Evolutionary conservation across 2,113 vertebrate species (phyloP), one percentile per base, ranked within the genome.

Genomic region (Origma solitaria): DNA sequence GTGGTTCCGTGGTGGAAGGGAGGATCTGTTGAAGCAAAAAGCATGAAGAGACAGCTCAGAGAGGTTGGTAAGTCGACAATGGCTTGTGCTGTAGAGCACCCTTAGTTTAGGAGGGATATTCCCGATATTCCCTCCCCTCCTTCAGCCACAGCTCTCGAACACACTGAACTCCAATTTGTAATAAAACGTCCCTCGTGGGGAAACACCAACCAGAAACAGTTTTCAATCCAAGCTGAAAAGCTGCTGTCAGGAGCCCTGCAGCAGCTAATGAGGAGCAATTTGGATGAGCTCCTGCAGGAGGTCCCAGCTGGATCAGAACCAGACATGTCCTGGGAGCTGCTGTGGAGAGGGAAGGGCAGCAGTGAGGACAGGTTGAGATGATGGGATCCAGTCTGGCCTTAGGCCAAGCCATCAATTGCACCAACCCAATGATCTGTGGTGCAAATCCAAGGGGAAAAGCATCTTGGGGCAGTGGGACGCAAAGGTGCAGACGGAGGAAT

Each of bases 401-500:
- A 51, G n/a, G 17, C 31, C 57, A 79, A 57, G 24, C 6, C 13
- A 19, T 17, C 10, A 28, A 6, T 28, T 40, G 17, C 22, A 78
- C 37, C 50, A 58, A 45, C 19, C 27, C 61, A 38, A 11, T 2
- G 3, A 35, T 25, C 12, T 51, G 19, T 14, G 30, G 16, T 56
- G 15, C 13, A 54, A 62, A 64, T 23, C 31, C 73, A 54, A 78
- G 37, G 37, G 64, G 44, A 86, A 90, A 89, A 65, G 11, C 9
- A 24, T n/a, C 15, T 65, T 23, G 45, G 8, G 3, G 8, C 37
- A 21, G 15, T 18, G 24, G 31, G 50, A 68, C 4, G 30, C 53
- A 31, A 70, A 71, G 15, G 11, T 30, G 47, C 8, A 35, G 30
- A 35, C 0, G 1, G 20, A 31, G 4, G 1, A 28, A 15, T 15